These are phyloP conservation scores for Campaea margaritaria DNA, from an alignment of 2,888 invertebrate genomes.

Conservation along the genomic window DNA sequence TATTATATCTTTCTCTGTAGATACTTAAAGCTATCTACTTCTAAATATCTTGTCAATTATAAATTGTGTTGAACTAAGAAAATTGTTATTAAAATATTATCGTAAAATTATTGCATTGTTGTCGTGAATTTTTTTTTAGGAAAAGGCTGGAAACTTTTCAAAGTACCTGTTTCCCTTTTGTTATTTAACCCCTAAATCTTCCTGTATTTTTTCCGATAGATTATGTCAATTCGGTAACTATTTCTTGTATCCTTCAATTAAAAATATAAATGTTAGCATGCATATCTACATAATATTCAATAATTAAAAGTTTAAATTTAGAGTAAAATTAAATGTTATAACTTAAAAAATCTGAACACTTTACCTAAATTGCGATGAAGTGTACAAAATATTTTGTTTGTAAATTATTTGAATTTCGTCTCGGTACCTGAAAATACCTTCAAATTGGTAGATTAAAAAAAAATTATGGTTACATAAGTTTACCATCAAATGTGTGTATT, in stretches of 20 bases:
- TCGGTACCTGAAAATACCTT: constrained; percentile 47
- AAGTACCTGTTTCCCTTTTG: neutral
- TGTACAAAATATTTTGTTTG: constrained; percentile 6
- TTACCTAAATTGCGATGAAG: neutral
- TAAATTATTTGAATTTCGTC: constrained; percentile 35
- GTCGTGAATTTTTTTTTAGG: constrained; percentile 42
- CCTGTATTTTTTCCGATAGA: no score
- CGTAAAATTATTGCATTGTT: constrained; percentile 1
- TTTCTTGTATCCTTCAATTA: no score
- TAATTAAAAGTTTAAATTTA: neutral
- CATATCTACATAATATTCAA: neutral
- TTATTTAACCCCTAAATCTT: no score
- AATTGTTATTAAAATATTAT: constrained; percentile 8
- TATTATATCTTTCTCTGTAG: constrained; percentile 41
- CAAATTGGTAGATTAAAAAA: constrained; percentile 35
- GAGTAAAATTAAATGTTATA: no score
- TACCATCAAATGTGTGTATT: constrained; percentile 68
- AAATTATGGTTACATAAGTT: constrained; percentile 65
- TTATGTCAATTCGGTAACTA: no score
- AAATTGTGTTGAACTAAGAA: constrained; percentile 37
- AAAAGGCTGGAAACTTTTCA: constrained; percentile 57
- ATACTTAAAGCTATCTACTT: constrained; percentile 36
- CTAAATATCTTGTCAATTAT: constrained; percentile 57
- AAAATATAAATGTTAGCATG: neutral
- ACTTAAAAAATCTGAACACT: neutral